Percentiles rank a stretch among this genome's conserved stretches.
These are phyloP conservation scores for Prorops nasuta DNA, from an alignment of 1,140 invertebrate genomes.

Conservation along the genomic window DNA sequence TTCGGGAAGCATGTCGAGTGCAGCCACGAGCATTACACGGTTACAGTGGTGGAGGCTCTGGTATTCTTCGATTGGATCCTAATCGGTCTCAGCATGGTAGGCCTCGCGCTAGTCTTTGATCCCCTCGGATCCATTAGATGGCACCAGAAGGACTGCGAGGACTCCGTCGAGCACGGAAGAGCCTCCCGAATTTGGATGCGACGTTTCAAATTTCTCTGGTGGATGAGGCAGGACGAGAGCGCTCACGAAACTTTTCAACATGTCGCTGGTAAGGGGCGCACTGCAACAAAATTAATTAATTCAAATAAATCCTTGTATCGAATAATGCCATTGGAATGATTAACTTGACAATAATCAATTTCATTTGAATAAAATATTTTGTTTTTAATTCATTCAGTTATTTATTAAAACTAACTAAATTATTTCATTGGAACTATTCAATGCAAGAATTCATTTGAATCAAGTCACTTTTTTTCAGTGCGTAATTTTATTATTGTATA, in stretches of 20 bases:
- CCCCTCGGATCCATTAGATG: conserved; percentile 70
- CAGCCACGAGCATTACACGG: conserved; percentile 67
- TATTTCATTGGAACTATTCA: no score
- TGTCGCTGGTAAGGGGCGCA: conserved; percentile 74
- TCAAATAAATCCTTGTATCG: no score
- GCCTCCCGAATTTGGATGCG: conserved; percentile 67
- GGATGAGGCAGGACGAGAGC: conserved; percentile 75
- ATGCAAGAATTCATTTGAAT: no score
- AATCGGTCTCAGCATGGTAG: conserved; percentile 71
- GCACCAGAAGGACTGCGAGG: conserved; percentile 62
- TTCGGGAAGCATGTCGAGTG: conserved; percentile 70
- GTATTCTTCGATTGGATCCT: conserved; percentile 81
- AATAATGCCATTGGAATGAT: no score
- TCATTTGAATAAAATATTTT: no score
- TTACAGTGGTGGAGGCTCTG: conserved; percentile 71
- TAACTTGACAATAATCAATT: no score
- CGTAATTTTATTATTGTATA: no score
- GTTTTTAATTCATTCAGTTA: no score
- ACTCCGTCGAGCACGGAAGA: conserved; percentile 51
- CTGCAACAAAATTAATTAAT: no score
- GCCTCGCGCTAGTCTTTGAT: conserved; percentile 77
- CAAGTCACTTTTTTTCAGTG: no score
- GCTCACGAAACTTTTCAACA: conserved; percentile 81
- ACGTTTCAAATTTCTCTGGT: conserved; percentile 77
- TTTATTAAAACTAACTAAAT: no score